Evolutionary conservation across 2,113 vertebrate genomes (phyloP).

Genomic region (Bucco capensis): DNA sequence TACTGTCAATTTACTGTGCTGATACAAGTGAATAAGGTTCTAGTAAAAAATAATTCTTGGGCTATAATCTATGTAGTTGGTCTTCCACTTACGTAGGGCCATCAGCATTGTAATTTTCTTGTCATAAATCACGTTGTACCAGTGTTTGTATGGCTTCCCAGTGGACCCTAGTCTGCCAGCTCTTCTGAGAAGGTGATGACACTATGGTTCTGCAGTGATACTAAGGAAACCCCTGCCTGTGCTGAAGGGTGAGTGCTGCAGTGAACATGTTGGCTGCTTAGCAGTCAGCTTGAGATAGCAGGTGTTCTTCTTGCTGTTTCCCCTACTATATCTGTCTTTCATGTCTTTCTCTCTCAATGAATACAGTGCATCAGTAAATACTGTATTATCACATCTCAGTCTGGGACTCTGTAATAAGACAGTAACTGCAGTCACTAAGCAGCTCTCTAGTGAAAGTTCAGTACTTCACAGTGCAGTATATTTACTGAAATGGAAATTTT

Average conservation of each 20-base stretch:
- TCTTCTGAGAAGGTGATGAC: not conserved
- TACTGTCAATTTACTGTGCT: not conserved
- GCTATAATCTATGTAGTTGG: not conserved
- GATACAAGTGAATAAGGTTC: not conserved
- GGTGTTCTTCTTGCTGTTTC: not conserved
- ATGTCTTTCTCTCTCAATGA: not conserved
- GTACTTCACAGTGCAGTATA: not conserved
- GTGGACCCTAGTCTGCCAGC: not conserved
- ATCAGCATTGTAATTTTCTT: not conserved
- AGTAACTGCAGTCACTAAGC: not conserved
- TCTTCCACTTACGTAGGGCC: not conserved
- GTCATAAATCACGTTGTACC: not conserved
- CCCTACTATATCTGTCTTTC: not conserved
- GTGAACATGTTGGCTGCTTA: not conserved
- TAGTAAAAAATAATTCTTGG: not conserved
- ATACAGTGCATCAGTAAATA: not conserved
- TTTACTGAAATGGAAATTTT: slow-evolving; percentile 30
- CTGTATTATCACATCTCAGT: fast-evolving
- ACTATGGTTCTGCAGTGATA: not conserved
- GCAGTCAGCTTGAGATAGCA: not conserved
- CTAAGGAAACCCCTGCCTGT: not conserved
- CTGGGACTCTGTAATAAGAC: not conserved
- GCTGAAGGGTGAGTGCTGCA: not conserved
- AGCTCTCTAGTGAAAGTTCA: not conserved
- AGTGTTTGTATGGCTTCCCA: not conserved